Evolutionary conservation across 92 coral and sea anemone species (phyloP).

Genomic region (Meandrina meandrites): DNA sequence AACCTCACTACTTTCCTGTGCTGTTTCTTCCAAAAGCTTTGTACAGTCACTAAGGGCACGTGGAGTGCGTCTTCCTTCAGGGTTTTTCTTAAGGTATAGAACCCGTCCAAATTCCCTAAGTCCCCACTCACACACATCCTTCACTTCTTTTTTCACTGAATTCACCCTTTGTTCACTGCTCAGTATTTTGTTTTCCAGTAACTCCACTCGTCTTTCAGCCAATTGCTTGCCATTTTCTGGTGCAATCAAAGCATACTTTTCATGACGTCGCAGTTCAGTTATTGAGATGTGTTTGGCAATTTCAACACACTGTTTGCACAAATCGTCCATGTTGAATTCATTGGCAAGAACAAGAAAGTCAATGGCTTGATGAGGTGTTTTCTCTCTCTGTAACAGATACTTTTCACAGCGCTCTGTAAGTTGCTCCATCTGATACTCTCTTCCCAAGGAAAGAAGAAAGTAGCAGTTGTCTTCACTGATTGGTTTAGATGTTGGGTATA

Average conservation of each 20-base stretch:
- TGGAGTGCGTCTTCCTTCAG: conserved; percentile 57
- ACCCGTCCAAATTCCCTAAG: conserved; percentile 53
- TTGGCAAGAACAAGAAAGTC: conserved; percentile 71
- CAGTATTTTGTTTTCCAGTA: conserved; percentile 64
- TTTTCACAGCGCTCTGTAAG: conserved; percentile 79
- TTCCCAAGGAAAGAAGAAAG: conserved; percentile 67
- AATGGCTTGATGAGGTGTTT: conserved; percentile 75
- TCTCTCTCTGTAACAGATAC: conserved; percentile 67
- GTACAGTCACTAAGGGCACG: conserved; percentile 54
- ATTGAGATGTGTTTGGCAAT: conserved; percentile 76
- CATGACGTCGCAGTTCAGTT: conserved; percentile 66
- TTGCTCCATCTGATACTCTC: conserved; percentile 86
- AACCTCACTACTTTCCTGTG: conserved; percentile 58
- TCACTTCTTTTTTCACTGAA: conserved; percentile 64
- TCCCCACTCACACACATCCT: conserved; percentile 64
- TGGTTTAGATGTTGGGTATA: conserved; percentile 77
- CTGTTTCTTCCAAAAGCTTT: conserved; percentile 53
- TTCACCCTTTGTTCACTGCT: conserved; percentile 60
- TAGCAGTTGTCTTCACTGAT: conserved; percentile 73
- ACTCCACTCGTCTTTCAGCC: conserved; percentile 72
- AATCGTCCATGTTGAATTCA: conserved; percentile 61
- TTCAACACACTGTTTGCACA: conserved; percentile 71
- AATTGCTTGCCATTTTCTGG: conserved; percentile 59
- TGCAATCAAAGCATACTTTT: conserved; percentile 66
- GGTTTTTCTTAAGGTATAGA: conserved; percentile 52